These are phyloP conservation scores for Mastigias papua DNA, from an alignment of 30 jellyfish, hydroid and myxozoan genomes.

Conservation along the genomic window DNA sequence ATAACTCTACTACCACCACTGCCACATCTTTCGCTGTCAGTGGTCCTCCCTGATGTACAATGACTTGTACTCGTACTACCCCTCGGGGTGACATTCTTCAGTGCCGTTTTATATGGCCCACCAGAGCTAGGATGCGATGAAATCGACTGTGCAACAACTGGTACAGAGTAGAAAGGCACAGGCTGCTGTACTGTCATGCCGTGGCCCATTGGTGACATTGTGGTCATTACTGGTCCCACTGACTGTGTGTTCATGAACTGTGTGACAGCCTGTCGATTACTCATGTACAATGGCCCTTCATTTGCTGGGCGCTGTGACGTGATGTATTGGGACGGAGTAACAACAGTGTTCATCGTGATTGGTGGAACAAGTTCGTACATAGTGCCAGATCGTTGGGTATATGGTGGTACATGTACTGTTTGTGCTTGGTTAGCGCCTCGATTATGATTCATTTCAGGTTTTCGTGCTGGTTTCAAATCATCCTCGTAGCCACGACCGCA, in stretches of 20 bases:
- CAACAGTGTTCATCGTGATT: slow-evolving; percentile 71
- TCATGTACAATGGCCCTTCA: slow-evolving; percentile 33
- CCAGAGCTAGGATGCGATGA: slow-evolving; percentile 69
- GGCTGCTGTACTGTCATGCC: slow-evolving; percentile 65
- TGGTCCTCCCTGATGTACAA: slow-evolving; percentile 59
- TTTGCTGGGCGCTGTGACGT: slow-evolving; percentile 30
- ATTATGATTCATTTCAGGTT: slow-evolving; percentile 41
- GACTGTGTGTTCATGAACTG: slow-evolving; percentile 64
- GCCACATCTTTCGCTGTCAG: slow-evolving; percentile 72
- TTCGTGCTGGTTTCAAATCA: slow-evolving; percentile 18
- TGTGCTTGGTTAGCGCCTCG: neutral
- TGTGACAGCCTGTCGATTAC: slow-evolving; percentile 47
- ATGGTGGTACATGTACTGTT: slow-evolving; percentile 18
- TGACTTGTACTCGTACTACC: slow-evolving; percentile 83
- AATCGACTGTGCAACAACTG: slow-evolving; percentile 74
- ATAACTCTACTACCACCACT: slow-evolving; percentile 71
- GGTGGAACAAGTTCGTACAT: slow-evolving; percentile 65
- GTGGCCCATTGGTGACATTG: slow-evolving; percentile 56
- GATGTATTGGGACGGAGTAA: slow-evolving; percentile 61
- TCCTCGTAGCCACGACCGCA: slow-evolving; percentile 64
- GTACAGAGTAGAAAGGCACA: slow-evolving; percentile 55
- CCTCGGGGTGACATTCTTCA: slow-evolving; percentile 73
- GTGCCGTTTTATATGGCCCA: slow-evolving; percentile 41
- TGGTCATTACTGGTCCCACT: slow-evolving; percentile 56
- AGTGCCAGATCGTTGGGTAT: slow-evolving; percentile 34